Percentiles rank a stretch among this genome's conserved stretches.
Conservation (phyloP, 2,113 vertebrate species). For the Lamprologus tigripictilis region DNA sequence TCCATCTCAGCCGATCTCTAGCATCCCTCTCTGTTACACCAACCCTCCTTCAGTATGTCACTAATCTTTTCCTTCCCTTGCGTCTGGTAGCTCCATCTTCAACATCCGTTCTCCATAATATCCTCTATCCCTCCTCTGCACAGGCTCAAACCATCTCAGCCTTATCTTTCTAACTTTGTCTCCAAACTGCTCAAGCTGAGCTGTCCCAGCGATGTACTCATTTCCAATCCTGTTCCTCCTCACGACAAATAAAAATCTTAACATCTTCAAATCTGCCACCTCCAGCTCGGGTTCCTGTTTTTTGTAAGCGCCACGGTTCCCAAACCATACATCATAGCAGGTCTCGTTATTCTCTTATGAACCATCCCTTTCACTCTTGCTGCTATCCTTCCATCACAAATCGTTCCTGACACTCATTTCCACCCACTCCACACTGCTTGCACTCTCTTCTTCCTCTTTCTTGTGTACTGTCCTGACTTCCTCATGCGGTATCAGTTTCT, state of each 20-base stretch:
- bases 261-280: background rate
- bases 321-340: background rate
- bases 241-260: background rate
- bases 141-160: background rate
- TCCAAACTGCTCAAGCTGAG: background rate
- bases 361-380: background rate
- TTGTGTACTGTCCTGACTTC: background rate
- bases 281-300: background rate
- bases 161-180: background rate
- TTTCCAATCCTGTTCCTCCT: background rate
- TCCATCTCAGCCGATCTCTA: background rate
- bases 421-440: background rate
- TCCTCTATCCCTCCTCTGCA: background rate
- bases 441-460: background rate
- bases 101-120: background rate
- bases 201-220: background rate
- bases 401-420: background rate
- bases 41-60: background rate
- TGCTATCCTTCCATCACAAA: background rate
- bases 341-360: background rate
- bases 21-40: background rate
- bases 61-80: background rate
- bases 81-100: background rate
- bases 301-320: background rate
- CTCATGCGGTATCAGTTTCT: background rate